Evolutionary conservation across 1,140 invertebrate species (phyloP).

Genomic region (Capitella teleta): DNA sequence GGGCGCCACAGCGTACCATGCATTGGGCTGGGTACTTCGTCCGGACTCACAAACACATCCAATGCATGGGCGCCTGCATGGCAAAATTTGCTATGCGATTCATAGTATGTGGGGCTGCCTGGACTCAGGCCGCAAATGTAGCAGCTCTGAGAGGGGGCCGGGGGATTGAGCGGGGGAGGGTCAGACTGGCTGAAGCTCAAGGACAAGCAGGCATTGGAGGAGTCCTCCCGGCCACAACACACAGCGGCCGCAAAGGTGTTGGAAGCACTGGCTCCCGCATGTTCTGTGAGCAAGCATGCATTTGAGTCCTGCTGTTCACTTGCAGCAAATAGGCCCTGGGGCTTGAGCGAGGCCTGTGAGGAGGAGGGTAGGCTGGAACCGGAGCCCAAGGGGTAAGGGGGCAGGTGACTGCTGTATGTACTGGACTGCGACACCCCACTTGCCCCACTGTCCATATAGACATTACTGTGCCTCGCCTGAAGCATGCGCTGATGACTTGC

Average conservation of each 20-base stretch:
- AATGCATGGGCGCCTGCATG: constrained; percentile 13
- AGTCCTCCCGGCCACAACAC: neutral
- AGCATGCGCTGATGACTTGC: neutral
- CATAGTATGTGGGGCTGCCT: constrained; percentile 11
- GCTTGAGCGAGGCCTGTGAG: no score
- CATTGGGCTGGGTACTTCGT: no score
- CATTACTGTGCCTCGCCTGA: neutral
- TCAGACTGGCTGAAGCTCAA: no score
- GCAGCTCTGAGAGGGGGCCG: neutral
- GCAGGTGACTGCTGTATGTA: no score
- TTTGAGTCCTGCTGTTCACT: neutral
- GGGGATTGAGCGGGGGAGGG: neutral
- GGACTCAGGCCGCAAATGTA: constrained; percentile 9
- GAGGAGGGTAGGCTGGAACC: no score
- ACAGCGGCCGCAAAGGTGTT: neutral
- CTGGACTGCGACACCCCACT: no score
- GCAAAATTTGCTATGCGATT: constrained; percentile 8
- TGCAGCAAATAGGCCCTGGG: no score
- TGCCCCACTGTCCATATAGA: no score
- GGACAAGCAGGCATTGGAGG: neutral
- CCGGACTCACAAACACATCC: constrained; percentile 13
- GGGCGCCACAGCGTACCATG: no score
- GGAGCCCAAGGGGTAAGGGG: no score
- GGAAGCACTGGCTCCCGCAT: neutral
- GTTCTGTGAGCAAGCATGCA: neutral